These are phyloP conservation scores for Antheraea yamamai DNA, from an alignment of 2,888 invertebrate species.

Conservation along the genomic window DNA sequence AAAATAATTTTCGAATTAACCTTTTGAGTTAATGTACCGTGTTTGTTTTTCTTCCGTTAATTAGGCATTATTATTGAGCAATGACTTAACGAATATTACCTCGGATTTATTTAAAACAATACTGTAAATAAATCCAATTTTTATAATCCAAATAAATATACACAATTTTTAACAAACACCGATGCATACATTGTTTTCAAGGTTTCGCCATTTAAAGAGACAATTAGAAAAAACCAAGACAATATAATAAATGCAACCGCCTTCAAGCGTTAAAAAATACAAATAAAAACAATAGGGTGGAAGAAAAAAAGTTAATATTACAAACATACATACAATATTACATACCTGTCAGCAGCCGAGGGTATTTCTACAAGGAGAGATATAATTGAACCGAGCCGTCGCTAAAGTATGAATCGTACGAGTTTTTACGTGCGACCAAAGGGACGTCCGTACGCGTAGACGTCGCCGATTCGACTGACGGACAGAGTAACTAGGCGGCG, in stretches of 20 bases:
- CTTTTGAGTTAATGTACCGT: not conserved
- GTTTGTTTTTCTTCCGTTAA: not conserved
- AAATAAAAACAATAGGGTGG: conserved; percentile 18
- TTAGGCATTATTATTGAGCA: not conserved
- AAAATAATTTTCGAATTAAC: conserved; percentile 31
- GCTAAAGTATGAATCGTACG: conserved; percentile 24
- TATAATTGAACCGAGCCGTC: conserved; percentile 59
- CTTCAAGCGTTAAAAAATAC: not conserved
- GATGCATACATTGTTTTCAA: not conserved
- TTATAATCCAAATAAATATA: not conserved
- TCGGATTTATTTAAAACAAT: not conserved
- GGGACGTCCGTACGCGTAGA: conserved; percentile 50
- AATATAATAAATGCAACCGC: not conserved
- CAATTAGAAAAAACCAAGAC: not conserved
- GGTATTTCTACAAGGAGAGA: conserved; percentile 59
- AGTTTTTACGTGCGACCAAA: conserved; percentile 34
- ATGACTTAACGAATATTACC: not conserved
- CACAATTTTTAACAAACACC: not conserved
- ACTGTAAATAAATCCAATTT: not conserved
- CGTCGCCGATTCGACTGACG: conserved; percentile 58
- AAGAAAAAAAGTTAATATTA: conserved; percentile 45
- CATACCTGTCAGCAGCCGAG: conserved; percentile 52
- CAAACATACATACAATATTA: no score
- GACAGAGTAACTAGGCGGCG: conserved; percentile 69
- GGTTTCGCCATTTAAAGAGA: not conserved